Evolutionary conservation across 2,888 invertebrate genomes (phyloP).

Genomic region (Seira sanloemensis): DNA sequence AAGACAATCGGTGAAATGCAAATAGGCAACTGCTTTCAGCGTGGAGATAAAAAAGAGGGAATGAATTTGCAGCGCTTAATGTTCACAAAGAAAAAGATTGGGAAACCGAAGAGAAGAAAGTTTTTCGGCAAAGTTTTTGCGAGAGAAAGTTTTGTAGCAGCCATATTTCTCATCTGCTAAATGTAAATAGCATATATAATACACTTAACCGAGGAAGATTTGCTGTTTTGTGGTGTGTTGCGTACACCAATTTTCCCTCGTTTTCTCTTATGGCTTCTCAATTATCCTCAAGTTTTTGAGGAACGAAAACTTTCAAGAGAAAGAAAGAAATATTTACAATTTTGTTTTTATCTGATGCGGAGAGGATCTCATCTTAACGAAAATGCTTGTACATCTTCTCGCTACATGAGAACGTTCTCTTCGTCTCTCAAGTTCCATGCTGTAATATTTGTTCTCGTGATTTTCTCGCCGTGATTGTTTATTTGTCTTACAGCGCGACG

Average conservation of each 20-base stretch:
- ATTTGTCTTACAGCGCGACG: neutral
- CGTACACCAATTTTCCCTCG: neutral
- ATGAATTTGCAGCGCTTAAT: neutral
- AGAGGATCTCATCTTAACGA: neutral
- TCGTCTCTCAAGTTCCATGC: neutral
- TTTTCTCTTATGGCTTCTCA: constrained; percentile 11
- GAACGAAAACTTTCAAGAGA: neutral
- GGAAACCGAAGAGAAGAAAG: neutral
- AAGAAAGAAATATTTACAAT: constrained; percentile 7
- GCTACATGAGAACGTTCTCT: neutral
- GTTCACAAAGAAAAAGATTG: neutral
- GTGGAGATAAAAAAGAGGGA: neutral
- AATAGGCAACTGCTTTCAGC: neutral
- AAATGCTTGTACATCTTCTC: neutral
- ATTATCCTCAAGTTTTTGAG: neutral
- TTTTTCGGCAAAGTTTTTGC: neutral
- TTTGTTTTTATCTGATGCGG: neutral
- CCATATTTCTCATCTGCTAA: constrained; percentile 3
- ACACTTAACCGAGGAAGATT: constrained; percentile 9
- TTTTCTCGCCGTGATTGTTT: constrained; percentile 6
- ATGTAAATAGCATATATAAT: constrained; percentile 8
- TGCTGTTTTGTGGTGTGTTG: constrained; percentile 10
- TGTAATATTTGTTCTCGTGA: constrained; percentile 9
- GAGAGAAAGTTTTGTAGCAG: too few species aligned
- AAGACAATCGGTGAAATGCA: neutral